A percentile compares a stretch with the other conserved stretches of the same genome.
Conservation (phyloP, 2,888 invertebrate genomes). For the Epirrhoe tristata region DNA sequence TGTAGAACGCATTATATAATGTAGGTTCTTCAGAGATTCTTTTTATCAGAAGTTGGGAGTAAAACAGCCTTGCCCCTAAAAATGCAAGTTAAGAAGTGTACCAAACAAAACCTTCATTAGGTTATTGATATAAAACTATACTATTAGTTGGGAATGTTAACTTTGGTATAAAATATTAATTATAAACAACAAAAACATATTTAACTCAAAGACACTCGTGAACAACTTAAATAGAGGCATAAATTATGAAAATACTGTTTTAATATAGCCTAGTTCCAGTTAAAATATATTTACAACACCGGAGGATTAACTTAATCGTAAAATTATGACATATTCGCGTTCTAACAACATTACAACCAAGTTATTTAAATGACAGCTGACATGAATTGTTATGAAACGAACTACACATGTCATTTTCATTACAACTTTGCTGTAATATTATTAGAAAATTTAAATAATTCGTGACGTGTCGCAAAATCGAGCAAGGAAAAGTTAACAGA, state of each 20-base stretch:
- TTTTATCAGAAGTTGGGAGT: slow-evolving; percentile 7
- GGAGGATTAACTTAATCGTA: slow-evolving; percentile 55
- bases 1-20: too few relatives aligned
- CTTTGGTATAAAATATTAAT: slow-evolving; percentile 89
- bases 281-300: slow-evolving; percentile 78
- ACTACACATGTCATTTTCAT: slow-evolving; percentile 9
- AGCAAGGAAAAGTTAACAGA: slow-evolving; percentile 4
- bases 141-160: slow-evolving; percentile 90
- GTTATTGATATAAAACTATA: slow-evolving; percentile 66
- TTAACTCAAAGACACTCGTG: slow-evolving; percentile 77
- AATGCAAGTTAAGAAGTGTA: slow-evolving; percentile 77
- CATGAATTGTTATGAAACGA: neutral
- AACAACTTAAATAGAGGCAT: slow-evolving; percentile 80
- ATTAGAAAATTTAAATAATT: neutral
- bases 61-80: slow-evolving; percentile 36
- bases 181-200: slow-evolving; percentile 82
- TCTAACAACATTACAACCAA: slow-evolving; percentile 41
- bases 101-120: slow-evolving; percentile 57
- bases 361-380: neutral
- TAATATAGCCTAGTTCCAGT: slow-evolving; percentile 77
- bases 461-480: slow-evolving; percentile 9
- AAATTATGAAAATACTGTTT: slow-evolving; percentile 84
- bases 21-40: slow-evolving; percentile 15
- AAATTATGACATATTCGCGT: slow-evolving; percentile 31
- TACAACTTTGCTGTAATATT: slow-evolving; percentile 13